Evolutionary conservation across 2,888 invertebrate genomes (phyloP).

Genomic region (Synanthedon vespiformis): DNA sequence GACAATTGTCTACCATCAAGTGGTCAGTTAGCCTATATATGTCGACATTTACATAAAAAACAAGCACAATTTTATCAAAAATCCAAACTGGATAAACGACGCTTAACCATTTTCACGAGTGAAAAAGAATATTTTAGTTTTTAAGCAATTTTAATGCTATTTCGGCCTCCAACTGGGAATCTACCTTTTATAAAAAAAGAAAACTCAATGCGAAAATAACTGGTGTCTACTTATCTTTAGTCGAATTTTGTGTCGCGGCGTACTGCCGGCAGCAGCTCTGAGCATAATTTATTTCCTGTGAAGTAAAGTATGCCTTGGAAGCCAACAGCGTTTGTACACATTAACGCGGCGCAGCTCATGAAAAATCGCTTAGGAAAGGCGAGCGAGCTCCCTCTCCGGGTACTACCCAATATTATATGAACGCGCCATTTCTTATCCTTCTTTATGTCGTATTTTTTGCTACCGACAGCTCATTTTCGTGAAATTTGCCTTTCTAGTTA

Average conservation of each 20-base stretch:
- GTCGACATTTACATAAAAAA: no score
- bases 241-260: conserved; percentile 37
- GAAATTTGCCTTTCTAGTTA: no score
- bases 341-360: conserved; percentile 63
- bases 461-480: not conserved
- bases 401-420: conserved; percentile 18
- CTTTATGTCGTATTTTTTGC: conserved; percentile 5
- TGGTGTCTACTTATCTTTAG: conserved; percentile 32
- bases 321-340: conserved; percentile 62
- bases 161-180: no score
- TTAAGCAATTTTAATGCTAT: no score
- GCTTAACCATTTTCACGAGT: no score
- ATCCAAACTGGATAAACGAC: no score
- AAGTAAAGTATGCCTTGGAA: conserved; percentile 54
- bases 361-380: conserved; percentile 65
- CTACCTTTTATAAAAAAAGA: conserved; percentile 1
- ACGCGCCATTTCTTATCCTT: conserved; percentile 17
- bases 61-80: no score
- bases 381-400: conserved; percentile 19
- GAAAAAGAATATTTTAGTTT: no score
- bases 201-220: conserved; percentile 30
- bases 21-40: no score
- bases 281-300: conserved; percentile 64
- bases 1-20: no score
- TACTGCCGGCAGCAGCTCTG: conserved; percentile 30